Evolutionary conservation across 1,140 invertebrate genomes (phyloP).

Genomic region (Ceratina calcarata): DNA sequence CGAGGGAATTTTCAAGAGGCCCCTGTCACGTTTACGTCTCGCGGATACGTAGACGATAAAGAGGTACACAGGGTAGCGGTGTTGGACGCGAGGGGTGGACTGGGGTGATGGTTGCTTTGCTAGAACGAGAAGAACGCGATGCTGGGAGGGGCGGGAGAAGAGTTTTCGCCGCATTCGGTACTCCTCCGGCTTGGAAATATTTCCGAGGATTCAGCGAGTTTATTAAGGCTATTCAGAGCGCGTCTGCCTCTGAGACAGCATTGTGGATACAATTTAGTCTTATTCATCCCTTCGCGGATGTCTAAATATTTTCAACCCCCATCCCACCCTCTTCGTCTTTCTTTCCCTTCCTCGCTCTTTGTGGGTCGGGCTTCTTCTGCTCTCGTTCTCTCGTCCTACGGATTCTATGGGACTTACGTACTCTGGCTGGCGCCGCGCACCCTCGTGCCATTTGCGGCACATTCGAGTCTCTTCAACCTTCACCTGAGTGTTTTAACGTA

Average conservation of each 20-base stretch:
- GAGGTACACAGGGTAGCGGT: slow-evolving; percentile 30
- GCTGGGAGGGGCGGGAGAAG: slow-evolving; percentile 59
- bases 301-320: slow-evolving; percentile 80
- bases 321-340: slow-evolving; percentile 39
- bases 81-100: slow-evolving; percentile 16
- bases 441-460: slow-evolving; percentile 1
- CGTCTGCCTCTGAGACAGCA: slow-evolving; percentile 77
- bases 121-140: slow-evolving; percentile 57
- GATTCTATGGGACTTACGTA: slow-evolving; percentile 31
- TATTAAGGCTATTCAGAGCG: slow-evolving; percentile 80
- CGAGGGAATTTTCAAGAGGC: slow-evolving; percentile 50
- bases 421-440: slow-evolving; percentile 11
- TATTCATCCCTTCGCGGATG: slow-evolving; percentile 78
- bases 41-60: slow-evolving; percentile 60
- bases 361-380: slow-evolving; percentile 23
- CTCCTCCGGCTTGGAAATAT: slow-evolving; percentile 76
- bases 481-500: too few relatives aligned
- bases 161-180: slow-evolving; percentile 69
- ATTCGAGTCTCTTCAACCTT: slow-evolving; percentile 23
- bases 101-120: slow-evolving; percentile 46
- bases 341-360: slow-evolving; percentile 27
- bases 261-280: slow-evolving; percentile 81
- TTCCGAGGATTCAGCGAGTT: slow-evolving; percentile 79
- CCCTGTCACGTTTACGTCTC: slow-evolving; percentile 53
- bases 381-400: slow-evolving; percentile 16